A percentile compares a stretch with the other conserved stretches of the same genome.
These are phyloP conservation scores for Polyodon spathula DNA, from an alignment of 2,113 vertebrate species.

Conservation along the genomic window DNA sequence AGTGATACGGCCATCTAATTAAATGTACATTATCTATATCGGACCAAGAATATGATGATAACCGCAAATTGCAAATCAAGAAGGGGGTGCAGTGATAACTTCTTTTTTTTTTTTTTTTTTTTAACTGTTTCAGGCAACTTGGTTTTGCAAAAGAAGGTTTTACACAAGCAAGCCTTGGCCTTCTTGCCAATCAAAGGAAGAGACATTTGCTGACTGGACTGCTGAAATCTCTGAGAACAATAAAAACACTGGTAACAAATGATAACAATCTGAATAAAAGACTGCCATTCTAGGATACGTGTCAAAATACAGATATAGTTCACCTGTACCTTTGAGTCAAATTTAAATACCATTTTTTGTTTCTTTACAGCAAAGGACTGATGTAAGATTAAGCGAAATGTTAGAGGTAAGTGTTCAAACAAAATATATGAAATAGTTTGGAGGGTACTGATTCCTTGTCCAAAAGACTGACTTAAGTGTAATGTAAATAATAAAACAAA, in stretches of 20 bases:
- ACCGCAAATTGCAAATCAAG: too few relatives aligned
- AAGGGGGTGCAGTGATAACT: too few relatives aligned
- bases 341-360: constrained; percentile 11
- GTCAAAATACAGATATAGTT: neutral
- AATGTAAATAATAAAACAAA: too few relatives aligned
- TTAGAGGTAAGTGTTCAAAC: constrained; percentile 71
- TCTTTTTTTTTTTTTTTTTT: neutral
- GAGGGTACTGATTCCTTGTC: neutral
- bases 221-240: constrained; percentile 91
- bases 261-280: neutral
- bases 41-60: too few relatives aligned
- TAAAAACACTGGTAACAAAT: constrained; percentile 85
- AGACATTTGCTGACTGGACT: constrained; percentile 85
- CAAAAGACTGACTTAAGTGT: too few relatives aligned
- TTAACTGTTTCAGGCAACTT: constrained; percentile 62
- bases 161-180: constrained; percentile 88
- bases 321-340: neutral
- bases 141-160: constrained; percentile 86
- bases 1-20: too few relatives aligned
- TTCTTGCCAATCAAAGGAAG: constrained; percentile 89
- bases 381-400: constrained; percentile 95
- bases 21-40: too few relatives aligned
- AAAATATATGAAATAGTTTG: neutral
- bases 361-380: constrained; percentile 88
- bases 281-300: neutral